Percentiles rank a stretch among this genome's conserved stretches.
Conservation (phyloP, 2,113 vertebrate species). For the Mesocricetus auratus region DNA sequence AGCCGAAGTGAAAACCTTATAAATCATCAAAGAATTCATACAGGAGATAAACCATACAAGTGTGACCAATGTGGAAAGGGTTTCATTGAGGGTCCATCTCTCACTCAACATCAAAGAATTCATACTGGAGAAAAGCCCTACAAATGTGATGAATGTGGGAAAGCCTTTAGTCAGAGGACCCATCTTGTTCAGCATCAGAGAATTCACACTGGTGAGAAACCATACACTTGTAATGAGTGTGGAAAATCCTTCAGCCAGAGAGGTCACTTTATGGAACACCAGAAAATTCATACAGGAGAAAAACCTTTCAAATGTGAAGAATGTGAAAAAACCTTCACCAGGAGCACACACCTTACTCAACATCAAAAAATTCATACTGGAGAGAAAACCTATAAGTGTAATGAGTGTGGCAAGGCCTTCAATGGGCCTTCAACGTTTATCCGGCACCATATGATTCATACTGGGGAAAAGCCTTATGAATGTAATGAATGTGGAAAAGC, state of each 20-base stretch:
- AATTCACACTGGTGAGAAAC: slow-evolving; percentile 83
- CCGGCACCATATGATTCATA: slow-evolving; percentile 81
- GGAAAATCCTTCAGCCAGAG: slow-evolving; percentile 80
- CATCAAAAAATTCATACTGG: slow-evolving; percentile 84
- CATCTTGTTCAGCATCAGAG: slow-evolving; percentile 81
- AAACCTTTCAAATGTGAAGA: slow-evolving; percentile 81
- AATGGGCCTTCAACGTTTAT: slow-evolving; percentile 80
- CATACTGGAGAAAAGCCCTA: slow-evolving; percentile 85
- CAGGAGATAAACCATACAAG: slow-evolving; percentile 82
- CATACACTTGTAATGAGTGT: slow-evolving; percentile 74
- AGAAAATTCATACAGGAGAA: slow-evolving; percentile 79
- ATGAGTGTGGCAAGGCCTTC: slow-evolving; percentile 83
- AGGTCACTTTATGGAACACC: slow-evolving; percentile 80
- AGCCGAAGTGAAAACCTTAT: slow-evolving; percentile 83
- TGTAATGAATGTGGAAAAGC: slow-evolving; percentile 81
- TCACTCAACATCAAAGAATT: slow-evolving; percentile 81
- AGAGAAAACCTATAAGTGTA: slow-evolving; percentile 83
- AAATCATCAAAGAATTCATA: slow-evolving; percentile 84
- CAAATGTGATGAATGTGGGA: slow-evolving; percentile 83
- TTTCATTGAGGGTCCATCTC: slow-evolving; percentile 80
- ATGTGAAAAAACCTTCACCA: slow-evolving; percentile 84
- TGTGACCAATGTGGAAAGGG: slow-evolving; percentile 83
- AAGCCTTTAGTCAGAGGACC: slow-evolving; percentile 82
- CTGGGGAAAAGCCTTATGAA: slow-evolving; percentile 80
- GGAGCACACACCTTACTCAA: slow-evolving; percentile 80